Base-by-base conservation (phyloP, 2,888 invertebrate genomes). In the Capitulum mitella region DNA sequence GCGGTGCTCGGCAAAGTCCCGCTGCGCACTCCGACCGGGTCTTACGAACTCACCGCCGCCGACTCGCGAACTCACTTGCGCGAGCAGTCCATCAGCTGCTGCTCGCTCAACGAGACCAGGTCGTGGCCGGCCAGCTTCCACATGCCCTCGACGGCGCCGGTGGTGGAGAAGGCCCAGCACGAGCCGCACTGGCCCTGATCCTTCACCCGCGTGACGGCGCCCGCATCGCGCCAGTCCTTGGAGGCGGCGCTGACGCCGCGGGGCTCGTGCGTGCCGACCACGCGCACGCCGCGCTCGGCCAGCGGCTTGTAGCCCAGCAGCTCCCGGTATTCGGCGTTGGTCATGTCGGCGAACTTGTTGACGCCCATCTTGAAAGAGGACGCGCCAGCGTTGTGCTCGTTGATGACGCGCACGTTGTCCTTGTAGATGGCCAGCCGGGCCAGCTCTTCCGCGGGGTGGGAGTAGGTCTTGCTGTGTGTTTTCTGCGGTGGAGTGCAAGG, bases 41-140 rank as follows among this genome's bases (percentile, higher is more conserved):
- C n/a, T n/a, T n/a, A n/a, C n/a, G n/a, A n/a, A n/a, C n/a, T n/a
- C n/a, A n/a, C n/a, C n/a, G n/a, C n/a, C n/a, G n/a, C n/a, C n/a
- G n/a, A n/a, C n/a, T n/a, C n/a, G n/a, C n/a, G n/a, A n/a, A n/a
- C 58, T 26, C n/a, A 58, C 58, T 10, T 58, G 10, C 26, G n/a
- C n/a, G 95, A 94, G 85, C 96, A 97, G 87, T 97, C 96, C 79
- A 97, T 89, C 81, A 97, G 88, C 87, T 97, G 95, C 88, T 97
- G 96, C 87, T 97, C 96, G 82, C 94, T 95, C n/a, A 97, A 89
- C 0, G 95, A 94, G 48, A 94, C 89, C 79, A 96, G 88, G 82
- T 88, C 88, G 19, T 92, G 92, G 26, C 88, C 88, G 86, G 91
- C 90, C 82, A 94, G 90, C 89, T 90, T 95, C 86, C 95, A 92